Evolutionary conservation across 2,888 invertebrate genomes (phyloP), one percentile per base, ranked within the genome.

Genomic region (Zhengitettix transpicula): DNA sequence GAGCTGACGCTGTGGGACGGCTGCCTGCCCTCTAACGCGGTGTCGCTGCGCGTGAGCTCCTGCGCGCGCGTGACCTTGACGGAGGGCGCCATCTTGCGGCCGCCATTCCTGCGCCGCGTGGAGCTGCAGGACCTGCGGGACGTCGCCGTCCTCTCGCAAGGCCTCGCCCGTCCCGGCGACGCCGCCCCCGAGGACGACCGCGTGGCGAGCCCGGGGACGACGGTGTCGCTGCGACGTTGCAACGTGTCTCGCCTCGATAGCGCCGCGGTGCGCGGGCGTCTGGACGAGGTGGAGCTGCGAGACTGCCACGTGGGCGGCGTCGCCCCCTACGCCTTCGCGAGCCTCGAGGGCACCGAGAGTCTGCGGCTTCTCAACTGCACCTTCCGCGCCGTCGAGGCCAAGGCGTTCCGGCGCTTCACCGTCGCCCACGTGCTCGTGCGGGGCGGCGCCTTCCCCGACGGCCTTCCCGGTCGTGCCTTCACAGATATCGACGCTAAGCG

Each of bases 381-480:
- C 3, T 76, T 86, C 54, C 75, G 78, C 52, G 77, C 75, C 56
- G 77, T 88, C 55, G 83, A 85, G 65, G 78, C 79, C 11, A 52
- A 89, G 73, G 81, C 87, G 2, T 88, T 90, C 68, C 90, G 89
- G 68, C 87, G 87, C 72, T 87, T 90, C 68, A 79, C 82, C 40
- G 81, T 85, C 7, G 78, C 80, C 44, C 79, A 80, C 65, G 77
- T 90, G 64, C 75, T 80, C 64, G 71, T 90, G 57, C 76, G 77
- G 52, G 82, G 84, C 7, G 28, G 28, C 28, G 28, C 28, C 28
- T 28, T 28, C 28, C 28, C 28, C 28, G 28, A 28, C 28, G 28
- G 28, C 28, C 28, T 28, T 7, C 28, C 28, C 28, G 28, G 28
- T 7, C 28, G 28, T 5, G 83, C 85, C 10, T 83, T 87, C 65